A percentile compares a stretch with the other conserved stretches of the same genome.
Conservation (phyloP, 2,113 vertebrate genomes). For the Ceyx margarethae region DNA sequence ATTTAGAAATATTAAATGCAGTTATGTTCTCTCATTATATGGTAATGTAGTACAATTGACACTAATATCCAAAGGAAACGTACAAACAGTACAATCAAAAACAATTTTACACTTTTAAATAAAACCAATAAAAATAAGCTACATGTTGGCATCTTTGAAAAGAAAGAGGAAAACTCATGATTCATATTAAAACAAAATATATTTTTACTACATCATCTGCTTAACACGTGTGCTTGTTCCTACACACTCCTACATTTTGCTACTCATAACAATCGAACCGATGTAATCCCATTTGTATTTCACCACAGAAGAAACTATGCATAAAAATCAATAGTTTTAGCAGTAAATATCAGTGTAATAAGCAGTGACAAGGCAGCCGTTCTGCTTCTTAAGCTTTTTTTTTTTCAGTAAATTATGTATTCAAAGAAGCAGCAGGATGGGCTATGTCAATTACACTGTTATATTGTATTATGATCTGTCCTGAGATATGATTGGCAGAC, state of each 20-base stretch:
- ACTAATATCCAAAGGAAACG: not conserved
- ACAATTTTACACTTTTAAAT: not conserved
- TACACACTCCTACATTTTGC: not conserved
- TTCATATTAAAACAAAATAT: not conserved
- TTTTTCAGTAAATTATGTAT: not conserved
- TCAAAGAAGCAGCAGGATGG: not conserved
- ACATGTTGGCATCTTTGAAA: not conserved
- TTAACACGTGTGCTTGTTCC: not conserved
- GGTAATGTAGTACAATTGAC: not conserved
- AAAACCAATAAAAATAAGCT: not conserved
- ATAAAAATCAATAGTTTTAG: not conserved
- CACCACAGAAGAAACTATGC: not conserved
- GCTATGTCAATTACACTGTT: not conserved
- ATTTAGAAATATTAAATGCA: conserved; percentile 10
- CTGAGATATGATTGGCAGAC: not conserved
- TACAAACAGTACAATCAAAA: not conserved
- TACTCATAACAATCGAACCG: not conserved
- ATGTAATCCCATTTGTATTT: not conserved
- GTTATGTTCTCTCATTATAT: not conserved
- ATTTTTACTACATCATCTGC: not conserved
- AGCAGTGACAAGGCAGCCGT: not conserved
- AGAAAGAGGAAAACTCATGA: not conserved
- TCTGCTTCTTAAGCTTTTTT: not conserved
- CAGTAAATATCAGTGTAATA: not conserved
- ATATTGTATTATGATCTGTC: not conserved